Conservation (phyloP, 2,113 vertebrate species). For the Clarias gariepinus region DNA sequence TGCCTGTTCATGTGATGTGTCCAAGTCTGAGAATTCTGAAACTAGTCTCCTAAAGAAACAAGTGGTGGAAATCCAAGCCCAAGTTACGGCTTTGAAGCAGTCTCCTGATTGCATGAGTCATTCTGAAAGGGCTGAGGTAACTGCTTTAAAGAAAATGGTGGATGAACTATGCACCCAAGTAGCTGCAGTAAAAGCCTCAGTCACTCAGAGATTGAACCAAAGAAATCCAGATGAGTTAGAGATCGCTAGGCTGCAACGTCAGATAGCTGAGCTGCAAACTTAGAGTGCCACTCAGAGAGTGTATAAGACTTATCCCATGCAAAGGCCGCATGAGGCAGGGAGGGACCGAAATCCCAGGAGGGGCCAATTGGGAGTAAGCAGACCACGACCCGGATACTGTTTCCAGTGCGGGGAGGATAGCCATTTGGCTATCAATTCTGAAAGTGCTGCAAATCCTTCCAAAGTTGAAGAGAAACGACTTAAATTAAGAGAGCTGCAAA, state of each 20-base stretch:
- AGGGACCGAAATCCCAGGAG: no score
- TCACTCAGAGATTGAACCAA: accelerated
- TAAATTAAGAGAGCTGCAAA: not conserved
- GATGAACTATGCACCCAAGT: no score
- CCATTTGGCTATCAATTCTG: not conserved
- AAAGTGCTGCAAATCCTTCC: not conserved
- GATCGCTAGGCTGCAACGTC: not conserved
- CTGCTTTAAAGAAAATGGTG: no score
- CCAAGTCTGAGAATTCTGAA: no score
- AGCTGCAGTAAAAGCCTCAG: not conserved
- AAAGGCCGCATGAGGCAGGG: no score
- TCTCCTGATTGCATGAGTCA: no score
- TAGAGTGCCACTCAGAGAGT: not conserved
- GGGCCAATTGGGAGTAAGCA: not conserved
- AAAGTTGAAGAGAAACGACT: not conserved
- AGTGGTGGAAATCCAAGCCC: not conserved
- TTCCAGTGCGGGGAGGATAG: not conserved
- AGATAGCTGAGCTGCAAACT: not conserved
- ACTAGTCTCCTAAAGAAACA: not conserved
- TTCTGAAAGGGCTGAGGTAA: not conserved
- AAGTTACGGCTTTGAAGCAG: not conserved
- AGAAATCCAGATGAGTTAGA: not conserved
- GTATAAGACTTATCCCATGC: no score
- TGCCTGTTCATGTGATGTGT: no score
- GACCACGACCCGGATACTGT: not conserved